Percentiles rank a stretch among this genome's conserved stretches.
phyloP scores from a whole-genome alignment of 2,113 vertebrate genomes.

The Prionailurus viverrinus region DNA sequence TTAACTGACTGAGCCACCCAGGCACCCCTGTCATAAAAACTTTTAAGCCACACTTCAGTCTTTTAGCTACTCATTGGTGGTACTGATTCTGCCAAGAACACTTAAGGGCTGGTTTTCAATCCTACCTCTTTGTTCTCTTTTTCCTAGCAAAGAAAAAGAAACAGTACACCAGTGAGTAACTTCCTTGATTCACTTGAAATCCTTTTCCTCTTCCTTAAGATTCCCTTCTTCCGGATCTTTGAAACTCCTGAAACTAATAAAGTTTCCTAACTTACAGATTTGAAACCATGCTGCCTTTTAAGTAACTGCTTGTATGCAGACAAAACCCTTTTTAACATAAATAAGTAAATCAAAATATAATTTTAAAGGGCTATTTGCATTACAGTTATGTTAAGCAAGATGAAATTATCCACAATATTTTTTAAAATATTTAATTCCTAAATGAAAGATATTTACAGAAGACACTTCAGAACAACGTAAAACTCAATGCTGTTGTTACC shows the following conservation, averaged over 20 bases:
- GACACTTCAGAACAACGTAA: neutral
- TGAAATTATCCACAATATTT: conserved; percentile 47
- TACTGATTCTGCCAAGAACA: neutral
- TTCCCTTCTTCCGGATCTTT: neutral
- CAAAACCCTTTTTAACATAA: neutral
- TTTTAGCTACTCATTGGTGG: neutral
- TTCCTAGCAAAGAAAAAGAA: neutral
- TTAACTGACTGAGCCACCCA: no score
- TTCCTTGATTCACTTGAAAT: conserved; percentile 12
- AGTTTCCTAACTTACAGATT: conserved; percentile 35
- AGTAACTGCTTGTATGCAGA: neutral
- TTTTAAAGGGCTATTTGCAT: conserved; percentile 28
- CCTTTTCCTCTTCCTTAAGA: conserved; percentile 36
- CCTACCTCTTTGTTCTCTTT: neutral
- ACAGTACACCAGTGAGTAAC: neutral
- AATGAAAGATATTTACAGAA: neutral
- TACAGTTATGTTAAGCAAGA: conserved; percentile 1
- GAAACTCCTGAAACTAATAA: neutral
- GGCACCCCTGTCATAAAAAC: no score
- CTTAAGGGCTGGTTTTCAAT: neutral
- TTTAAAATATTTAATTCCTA: conserved; percentile 25
- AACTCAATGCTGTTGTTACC: conserved; percentile 1
- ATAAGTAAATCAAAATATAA: conserved; percentile 34
- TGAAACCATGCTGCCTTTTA: conserved; percentile 21
- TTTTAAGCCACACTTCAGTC: neutral